Evolutionary conservation across 1,140 invertebrate genomes (phyloP).

Genomic region (Acyrthosiphon pisum): DNA sequence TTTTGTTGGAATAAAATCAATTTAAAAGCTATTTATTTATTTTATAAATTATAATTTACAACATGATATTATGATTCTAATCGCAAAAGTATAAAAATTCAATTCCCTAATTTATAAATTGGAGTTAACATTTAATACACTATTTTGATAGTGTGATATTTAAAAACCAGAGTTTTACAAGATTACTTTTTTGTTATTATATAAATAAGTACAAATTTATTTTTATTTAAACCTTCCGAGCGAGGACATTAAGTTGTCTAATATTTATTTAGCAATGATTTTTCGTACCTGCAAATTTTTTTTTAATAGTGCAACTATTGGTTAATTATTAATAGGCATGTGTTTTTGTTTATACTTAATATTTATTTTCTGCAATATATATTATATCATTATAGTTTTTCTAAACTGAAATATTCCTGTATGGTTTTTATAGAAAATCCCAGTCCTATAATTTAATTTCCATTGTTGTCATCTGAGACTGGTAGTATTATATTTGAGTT

Average conservation of each 20-base stretch:
- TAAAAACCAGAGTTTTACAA: neutral
- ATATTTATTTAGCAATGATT: neutral
- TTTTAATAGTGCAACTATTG: too few species aligned
- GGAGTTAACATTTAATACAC: neutral
- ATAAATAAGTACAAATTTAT: neutral
- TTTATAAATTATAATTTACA: neutral
- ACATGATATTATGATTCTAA: neutral
- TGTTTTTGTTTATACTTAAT: too few species aligned
- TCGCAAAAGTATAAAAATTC: neutral
- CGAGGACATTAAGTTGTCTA: neutral
- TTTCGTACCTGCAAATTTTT: too few species aligned
- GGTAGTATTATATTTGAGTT: neutral
- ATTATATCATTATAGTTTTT: neutral
- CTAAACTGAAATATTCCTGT: neutral
- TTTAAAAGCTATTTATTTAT: neutral
- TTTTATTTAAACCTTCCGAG: neutral
- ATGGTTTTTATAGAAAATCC: neutral
- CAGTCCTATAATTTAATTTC: neutral
- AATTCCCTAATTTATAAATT: neutral
- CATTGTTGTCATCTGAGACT: neutral
- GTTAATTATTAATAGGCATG: too few species aligned
- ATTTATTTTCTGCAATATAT: too few species aligned
- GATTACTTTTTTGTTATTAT: neutral
- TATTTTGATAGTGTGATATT: neutral
- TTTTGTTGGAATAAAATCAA: neutral